Evolutionary conservation across 2,113 vertebrate species (phyloP).

Genomic region (Tenebrosternarchus preto): DNA sequence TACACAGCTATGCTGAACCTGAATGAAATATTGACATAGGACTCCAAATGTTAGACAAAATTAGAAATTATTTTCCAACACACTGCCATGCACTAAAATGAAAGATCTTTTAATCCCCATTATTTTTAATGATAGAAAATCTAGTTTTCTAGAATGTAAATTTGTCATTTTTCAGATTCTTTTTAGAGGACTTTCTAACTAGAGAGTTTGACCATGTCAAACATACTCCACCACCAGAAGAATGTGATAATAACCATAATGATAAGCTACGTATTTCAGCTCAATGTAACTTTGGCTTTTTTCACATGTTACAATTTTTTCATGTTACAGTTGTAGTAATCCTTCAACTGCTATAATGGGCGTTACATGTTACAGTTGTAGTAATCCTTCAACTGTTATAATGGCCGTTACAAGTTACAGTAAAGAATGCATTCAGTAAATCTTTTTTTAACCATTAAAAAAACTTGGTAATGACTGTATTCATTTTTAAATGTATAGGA

Average conservation of each 20-base stretch:
- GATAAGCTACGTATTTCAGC: slow-evolving; percentile 5
- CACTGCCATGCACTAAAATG: slow-evolving; percentile 32
- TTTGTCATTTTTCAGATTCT: background rate
- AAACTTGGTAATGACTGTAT: slow-evolving; percentile 13
- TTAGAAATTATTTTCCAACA: background rate
- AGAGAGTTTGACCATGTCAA: slow-evolving; percentile 24
- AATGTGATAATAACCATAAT: background rate
- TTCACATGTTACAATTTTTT: no score
- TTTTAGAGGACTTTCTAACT: slow-evolving; percentile 17
- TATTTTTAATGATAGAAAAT: slow-evolving; percentile 19
- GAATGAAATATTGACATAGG: background rate
- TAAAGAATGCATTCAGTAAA: background rate
- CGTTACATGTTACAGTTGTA: background rate
- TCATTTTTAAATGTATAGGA: slow-evolving; percentile 15
- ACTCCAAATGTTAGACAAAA: background rate
- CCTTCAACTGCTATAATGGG: background rate
- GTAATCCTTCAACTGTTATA: background rate
- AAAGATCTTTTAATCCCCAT: slow-evolving; percentile 6
- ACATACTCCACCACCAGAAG: slow-evolving; percentile 26
- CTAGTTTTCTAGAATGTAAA: background rate
- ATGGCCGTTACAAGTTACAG: background rate
- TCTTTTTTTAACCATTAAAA: background rate
- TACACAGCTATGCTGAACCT: background rate
- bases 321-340: background rate
- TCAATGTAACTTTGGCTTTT: slow-evolving; percentile 45